These are phyloP conservation scores for Mesocricetus auratus DNA, from an alignment of 2,113 vertebrate species.

Conservation along the genomic window DNA sequence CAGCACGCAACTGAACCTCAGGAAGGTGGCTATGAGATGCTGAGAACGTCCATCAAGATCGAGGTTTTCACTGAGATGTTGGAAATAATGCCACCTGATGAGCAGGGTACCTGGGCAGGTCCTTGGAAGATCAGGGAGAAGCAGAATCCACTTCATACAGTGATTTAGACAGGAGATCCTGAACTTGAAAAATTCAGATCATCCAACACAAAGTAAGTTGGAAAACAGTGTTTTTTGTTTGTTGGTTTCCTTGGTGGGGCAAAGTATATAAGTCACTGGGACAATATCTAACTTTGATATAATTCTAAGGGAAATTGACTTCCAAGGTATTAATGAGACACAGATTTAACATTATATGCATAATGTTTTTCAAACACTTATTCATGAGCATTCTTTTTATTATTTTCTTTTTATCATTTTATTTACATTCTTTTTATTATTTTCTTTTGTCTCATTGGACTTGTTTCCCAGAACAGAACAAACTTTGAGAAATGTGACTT, in stretches of 20 bases:
- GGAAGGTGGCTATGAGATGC: background rate
- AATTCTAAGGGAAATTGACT: constrained; percentile 37
- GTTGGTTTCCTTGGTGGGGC: background rate
- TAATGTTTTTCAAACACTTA: constrained; percentile 55
- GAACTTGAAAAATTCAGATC: background rate
- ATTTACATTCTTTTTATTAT: constrained; percentile 8
- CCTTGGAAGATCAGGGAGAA: background rate
- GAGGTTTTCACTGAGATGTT: background rate
- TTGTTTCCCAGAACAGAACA: constrained; percentile 45
- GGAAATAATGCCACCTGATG: background rate
- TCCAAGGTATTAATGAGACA: constrained; percentile 27
- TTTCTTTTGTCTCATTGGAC: background rate
- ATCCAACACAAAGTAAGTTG: background rate
- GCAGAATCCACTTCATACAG: background rate
- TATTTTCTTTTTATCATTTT: too few species aligned
- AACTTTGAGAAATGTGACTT: constrained; percentile 42
- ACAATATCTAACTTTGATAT: background rate
- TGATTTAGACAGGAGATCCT: background rate
- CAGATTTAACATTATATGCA: background rate
- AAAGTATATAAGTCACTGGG: background rate
- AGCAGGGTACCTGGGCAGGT: background rate
- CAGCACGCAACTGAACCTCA: background rate
- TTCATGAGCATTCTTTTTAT: constrained; percentile 18
- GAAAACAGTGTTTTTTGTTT: background rate
- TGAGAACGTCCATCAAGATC: background rate